A percentile compares a stretch with the other conserved stretches of the same genome.
Evolutionary conservation across 2,113 vertebrate species (phyloP).

Genomic region (Oncorhynchus kisutch): DNA sequence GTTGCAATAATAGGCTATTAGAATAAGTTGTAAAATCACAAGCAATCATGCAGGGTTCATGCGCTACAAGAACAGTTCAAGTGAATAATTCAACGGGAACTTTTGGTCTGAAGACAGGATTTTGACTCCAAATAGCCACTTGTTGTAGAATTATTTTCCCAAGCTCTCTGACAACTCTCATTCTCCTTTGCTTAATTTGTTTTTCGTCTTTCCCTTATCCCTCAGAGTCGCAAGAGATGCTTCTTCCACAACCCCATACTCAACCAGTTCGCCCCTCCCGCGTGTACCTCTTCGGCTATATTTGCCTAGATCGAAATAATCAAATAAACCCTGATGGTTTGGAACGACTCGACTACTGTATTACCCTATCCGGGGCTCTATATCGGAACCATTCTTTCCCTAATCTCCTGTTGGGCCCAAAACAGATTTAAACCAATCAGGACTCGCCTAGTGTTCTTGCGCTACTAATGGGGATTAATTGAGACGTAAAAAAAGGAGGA

Average conservation of each 20-base stretch:
- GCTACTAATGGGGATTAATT: conserved; percentile 60
- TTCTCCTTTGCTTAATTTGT: background rate
- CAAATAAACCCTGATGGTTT: conserved; percentile 18
- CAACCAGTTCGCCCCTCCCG: no score
- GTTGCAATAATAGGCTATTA: no score
- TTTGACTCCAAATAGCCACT: no score
- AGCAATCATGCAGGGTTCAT: no score
- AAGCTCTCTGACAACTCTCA: background rate
- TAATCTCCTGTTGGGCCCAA: conserved; percentile 45
- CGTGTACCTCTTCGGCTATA: background rate
- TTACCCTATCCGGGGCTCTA: conserved; percentile 16
- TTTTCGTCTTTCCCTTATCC: background rate
- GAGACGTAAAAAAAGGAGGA: conserved; percentile 47
- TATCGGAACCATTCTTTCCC: conserved; percentile 22
- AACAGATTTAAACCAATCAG: conserved; percentile 22
- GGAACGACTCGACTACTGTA: conserved; percentile 13
- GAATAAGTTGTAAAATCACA: no score
- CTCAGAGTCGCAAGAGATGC: background rate
- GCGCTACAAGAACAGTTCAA: no score
- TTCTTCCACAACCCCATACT: background rate
- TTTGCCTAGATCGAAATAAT: conserved; percentile 4
- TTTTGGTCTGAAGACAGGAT: no score
- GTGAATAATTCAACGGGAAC: no score
- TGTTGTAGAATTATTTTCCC: background rate
- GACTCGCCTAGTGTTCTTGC: conserved; percentile 19